Evolutionary conservation across 2,888 invertebrate genomes (phyloP), one percentile per base, ranked within the genome.

Genomic region (Orthonevra nobilis): DNA sequence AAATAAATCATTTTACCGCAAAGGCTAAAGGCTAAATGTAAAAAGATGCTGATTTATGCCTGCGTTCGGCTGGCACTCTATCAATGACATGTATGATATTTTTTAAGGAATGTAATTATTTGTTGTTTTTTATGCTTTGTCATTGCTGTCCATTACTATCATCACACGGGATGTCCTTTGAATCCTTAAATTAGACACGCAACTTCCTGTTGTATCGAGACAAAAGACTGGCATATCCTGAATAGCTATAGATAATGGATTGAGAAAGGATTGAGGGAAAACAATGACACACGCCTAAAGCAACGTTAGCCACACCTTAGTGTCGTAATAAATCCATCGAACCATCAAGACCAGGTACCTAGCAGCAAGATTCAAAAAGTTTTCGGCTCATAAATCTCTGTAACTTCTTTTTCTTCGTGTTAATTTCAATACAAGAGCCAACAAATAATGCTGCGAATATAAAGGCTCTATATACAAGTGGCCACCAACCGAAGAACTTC

Each of bases 261-360:
- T 44, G 60, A 66, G 46, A 73, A 74, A 60, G 73, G 60, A 66
- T 74, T 66, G 52, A 60, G 56, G 3, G 15, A 44, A 58, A 73
- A 66, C 52, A 74, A 74, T 74, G 60, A 50, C 44, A 23, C 23
- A 30, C 19, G 17, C 20, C 9, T 12, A 40, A 3, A 44, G 12
- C 19, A 17, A 6, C 10, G 12, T 23, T 42, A 46, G 28, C 73
- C 52, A 46, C 73, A 60, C 58, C 66, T 73, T 23, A 52, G 30
- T 66, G 58, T n/a, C n/a, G n/a, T 66, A 73, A 66, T 73, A 73
- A 73, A 73, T 73, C 30, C 66, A 73, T 66, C 73, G 66, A 73
- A 66, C 58, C 42, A 64, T 73, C 64, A 58, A 60, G 66, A 20
- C n/a, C 50, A 74, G 52, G 23, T 7, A 46, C 28, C 15, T n/a